Evolutionary conservation across 2,797 vertebrate species (phyloP), one percentile per base, ranked within the genome.

Genomic region (Sardinella longiceps): DNA sequence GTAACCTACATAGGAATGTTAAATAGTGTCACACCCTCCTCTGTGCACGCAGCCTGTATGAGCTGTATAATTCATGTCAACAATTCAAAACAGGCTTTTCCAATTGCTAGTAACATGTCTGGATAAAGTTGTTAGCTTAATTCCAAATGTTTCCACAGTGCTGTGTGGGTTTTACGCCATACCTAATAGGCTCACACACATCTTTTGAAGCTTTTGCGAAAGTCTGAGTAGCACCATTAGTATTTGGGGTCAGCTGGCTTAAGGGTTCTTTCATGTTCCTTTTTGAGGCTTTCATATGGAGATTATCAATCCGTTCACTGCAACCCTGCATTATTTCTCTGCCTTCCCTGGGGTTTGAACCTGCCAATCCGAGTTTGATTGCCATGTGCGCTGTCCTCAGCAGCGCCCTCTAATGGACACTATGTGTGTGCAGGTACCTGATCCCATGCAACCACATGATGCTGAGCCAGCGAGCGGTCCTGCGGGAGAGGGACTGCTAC

Each of bases 381-480:
- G 5, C 6, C 23, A 60, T 25, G 56, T n/a, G n/a, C 25, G 56
- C 56, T 60, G 23, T 60, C n/a, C 56, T 60, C 56, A 60, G 56
- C 56, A 25, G 56, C 25, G n/a, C 1, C 23, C 33, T 43, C 5
- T 77, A 39, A 90, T 86, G 14, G n/a, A 37, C n/a, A n/a, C 51
- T 87, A 25, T 91, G 46, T 82, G 90, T 0, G 93, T 91, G 46
- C 93, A 99, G 98, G 94, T 99, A 99, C 91, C 95, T 99, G 91
- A 97, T 99, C 91, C 98, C 98, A 0, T 99, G 98, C 93, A 99
- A 97, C 92, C 97, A 99, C 93, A 97, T 99, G 95, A 99, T 99
- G 98, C 89, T 97, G 94, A 99, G 98, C 91, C 98, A 99, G 92
- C 92, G 97, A 4, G 89, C 95, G 0, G 96, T 98, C 81, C 96